A percentile compares a stretch with the other conserved stretches of the same genome.
Evolutionary conservation across 2,113 vertebrate species (phyloP).

Genomic region (Strix uralensis): DNA sequence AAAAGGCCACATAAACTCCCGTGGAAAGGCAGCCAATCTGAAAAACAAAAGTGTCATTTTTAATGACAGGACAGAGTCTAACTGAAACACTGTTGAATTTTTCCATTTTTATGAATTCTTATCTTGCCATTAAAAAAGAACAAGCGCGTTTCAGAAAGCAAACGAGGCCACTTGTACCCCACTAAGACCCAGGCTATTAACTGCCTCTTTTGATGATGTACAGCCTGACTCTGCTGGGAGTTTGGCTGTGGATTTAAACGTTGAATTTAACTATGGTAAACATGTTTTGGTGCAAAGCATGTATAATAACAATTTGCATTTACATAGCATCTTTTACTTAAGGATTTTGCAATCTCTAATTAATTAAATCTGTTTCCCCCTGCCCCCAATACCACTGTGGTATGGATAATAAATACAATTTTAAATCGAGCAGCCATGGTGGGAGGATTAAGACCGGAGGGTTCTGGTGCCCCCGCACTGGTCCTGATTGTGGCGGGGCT

Average conservation of each 20-base stretch:
- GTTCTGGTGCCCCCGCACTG: not conserved
- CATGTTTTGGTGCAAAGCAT: slow-evolving; percentile 38
- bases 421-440: not conserved
- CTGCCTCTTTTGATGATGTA: slow-evolving; percentile 26
- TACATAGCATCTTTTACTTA: slow-evolving; percentile 52
- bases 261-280: slow-evolving; percentile 36
- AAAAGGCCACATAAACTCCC: slow-evolving; percentile 25
- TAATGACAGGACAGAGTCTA: slow-evolving; percentile 5
- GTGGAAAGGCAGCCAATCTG: not conserved
- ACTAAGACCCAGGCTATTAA: slow-evolving; percentile 43
- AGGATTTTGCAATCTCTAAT: slow-evolving; percentile 46
- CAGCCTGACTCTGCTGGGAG: slow-evolving; percentile 5
- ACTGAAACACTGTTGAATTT: not conserved
- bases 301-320: slow-evolving; percentile 54
- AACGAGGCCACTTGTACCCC: slow-evolving; percentile 6
- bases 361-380: slow-evolving; percentile 48
- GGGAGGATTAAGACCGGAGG: slow-evolving; percentile 37
- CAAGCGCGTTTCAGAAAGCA: not conserved
- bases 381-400: not conserved
- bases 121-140: slow-evolving; percentile 29
- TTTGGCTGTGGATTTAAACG: slow-evolving; percentile 40
- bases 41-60: slow-evolving; percentile 38
- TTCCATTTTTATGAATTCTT: slow-evolving; percentile 52
- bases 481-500: not conserved
- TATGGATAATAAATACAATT: slow-evolving; percentile 29